Conservation (phyloP, 2,797 vertebrate genomes). For the Geotrypetes seraphini region DNA sequence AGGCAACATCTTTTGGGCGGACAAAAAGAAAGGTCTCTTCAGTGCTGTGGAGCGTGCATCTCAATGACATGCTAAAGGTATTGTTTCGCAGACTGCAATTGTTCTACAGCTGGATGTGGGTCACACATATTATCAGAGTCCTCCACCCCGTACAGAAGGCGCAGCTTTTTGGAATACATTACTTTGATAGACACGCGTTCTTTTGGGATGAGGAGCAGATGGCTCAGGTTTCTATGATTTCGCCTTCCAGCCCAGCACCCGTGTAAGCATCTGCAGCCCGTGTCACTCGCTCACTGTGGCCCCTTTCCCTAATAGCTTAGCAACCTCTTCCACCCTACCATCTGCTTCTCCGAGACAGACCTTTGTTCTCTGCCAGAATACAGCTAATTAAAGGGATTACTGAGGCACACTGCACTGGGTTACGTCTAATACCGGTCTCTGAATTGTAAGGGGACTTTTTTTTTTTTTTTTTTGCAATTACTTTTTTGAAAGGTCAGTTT, state of each 20-base stretch:
- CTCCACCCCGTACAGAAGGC: background rate
- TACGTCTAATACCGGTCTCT: background rate
- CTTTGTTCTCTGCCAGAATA: constrained; percentile 33
- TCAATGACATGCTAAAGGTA: background rate
- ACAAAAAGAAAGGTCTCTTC: constrained; percentile 19
- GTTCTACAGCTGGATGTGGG: constrained; percentile 29
- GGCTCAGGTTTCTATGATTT: constrained; percentile 20
- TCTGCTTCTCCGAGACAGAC: constrained; percentile 42
- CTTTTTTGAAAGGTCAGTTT: rapidly evolving
- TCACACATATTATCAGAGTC: background rate
- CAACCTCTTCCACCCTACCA: constrained; percentile 29
- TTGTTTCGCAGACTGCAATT: background rate
- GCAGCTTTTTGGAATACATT: constrained; percentile 18
- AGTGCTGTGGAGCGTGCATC: background rate
- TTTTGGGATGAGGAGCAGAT: constrained; percentile 43
- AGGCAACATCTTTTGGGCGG: background rate
- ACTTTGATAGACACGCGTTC: constrained; percentile 16
- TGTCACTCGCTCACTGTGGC: background rate
- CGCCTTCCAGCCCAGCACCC: background rate
- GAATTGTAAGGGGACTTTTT: too few relatives aligned
- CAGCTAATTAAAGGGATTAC: constrained; percentile 45
- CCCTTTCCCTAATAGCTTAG: constrained; percentile 20
- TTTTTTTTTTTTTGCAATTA: rapidly evolving
- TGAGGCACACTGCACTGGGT: background rate
- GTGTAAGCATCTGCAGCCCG: constrained; percentile 39